These are phyloP conservation scores for Sarcophaga carnaria DNA, from an alignment of 2,888 invertebrate genomes.

Conservation along the genomic window DNA sequence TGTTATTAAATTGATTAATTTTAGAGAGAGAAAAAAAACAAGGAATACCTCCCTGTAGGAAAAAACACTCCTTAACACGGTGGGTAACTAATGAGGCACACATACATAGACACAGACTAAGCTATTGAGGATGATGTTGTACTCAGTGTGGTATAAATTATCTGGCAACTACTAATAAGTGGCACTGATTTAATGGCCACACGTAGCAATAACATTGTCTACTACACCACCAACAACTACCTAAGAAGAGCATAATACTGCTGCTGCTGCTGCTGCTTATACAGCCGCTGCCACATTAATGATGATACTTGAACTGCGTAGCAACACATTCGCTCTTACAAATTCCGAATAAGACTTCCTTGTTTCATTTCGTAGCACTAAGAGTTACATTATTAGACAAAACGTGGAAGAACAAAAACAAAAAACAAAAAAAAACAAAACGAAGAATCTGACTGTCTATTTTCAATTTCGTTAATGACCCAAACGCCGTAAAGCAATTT, in stretches of 20 bases:
- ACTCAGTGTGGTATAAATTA: constrained; percentile 63
- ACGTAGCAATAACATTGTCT: constrained; percentile 75
- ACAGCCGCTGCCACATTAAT: constrained; percentile 1
- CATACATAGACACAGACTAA: constrained; percentile 21
- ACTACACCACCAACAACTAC: constrained; percentile 51
- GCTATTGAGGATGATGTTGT: constrained; percentile 40
- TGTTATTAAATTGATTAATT: constrained; percentile 67
- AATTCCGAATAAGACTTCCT: constrained; percentile 48
- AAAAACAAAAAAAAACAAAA: constrained; percentile 15
- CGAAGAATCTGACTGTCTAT: constrained; percentile 72
- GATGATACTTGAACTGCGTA: constrained; percentile 43
- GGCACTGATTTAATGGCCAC: constrained; percentile 73
- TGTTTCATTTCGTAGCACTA: constrained; percentile 46
- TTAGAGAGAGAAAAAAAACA: constrained; percentile 11
- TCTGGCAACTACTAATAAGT: constrained; percentile 75
- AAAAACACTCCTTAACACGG: constrained; percentile 54
- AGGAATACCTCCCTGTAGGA: constrained; percentile 37
- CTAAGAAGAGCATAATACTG: constrained; percentile 53
- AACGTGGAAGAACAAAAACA: constrained; percentile 53
- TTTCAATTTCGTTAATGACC: constrained; percentile 81
- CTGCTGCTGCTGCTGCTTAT: neutral
- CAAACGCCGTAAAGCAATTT: constrained; percentile 80
- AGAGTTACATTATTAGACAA: constrained; percentile 55
- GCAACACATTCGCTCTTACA: constrained; percentile 37
- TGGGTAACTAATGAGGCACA: constrained; percentile 66